Evolutionary conservation across 2,797 vertebrate genomes (phyloP).

Genomic region (Gymnoscopelus braueri): DNA sequence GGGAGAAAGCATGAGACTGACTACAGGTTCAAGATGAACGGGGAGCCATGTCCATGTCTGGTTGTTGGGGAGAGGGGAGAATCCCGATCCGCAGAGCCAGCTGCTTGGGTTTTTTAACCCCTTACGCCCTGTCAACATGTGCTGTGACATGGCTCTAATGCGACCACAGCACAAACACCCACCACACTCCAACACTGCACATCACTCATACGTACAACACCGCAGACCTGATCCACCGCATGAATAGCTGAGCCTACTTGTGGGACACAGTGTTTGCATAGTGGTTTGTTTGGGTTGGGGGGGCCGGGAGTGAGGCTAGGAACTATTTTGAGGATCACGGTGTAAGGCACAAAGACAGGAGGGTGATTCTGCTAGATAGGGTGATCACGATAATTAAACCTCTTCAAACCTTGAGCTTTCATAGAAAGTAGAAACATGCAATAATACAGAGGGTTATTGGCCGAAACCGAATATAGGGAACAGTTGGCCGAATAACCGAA

Average conservation of each 20-base stretch:
- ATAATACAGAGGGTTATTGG: no score
- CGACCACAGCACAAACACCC: slow-evolving; percentile 58
- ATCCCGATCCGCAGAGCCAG: slow-evolving; percentile 50
- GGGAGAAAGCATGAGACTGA: slow-evolving; percentile 69
- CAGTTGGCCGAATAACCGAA: no score
- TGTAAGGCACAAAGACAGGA: slow-evolving; percentile 44
- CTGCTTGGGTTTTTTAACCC: slow-evolving; percentile 82
- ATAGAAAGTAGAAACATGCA: no score
- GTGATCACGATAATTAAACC: no score
- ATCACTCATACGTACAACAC: slow-evolving; percentile 35
- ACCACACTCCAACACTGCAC: slow-evolving; percentile 17
- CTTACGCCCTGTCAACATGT: slow-evolving; percentile 73
- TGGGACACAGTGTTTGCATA: slow-evolving; percentile 73
- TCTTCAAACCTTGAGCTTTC: no score
- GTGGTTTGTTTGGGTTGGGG: slow-evolving; percentile 57
- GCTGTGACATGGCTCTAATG: slow-evolving; percentile 57
- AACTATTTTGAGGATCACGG: slow-evolving; percentile 85
- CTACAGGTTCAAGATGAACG: slow-evolving; percentile 45
- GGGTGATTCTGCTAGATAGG: no score
- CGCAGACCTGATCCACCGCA: slow-evolving; percentile 68
- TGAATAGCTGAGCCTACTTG: slow-evolving; percentile 76
- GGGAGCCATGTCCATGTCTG: slow-evolving; percentile 25
- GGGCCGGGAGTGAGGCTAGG: slow-evolving; percentile 69
- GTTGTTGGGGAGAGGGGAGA: slow-evolving; percentile 24
- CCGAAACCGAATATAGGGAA: no score